Conservation (phyloP, 2,797 vertebrate genomes). For the Labeo calbasu region DNA sequence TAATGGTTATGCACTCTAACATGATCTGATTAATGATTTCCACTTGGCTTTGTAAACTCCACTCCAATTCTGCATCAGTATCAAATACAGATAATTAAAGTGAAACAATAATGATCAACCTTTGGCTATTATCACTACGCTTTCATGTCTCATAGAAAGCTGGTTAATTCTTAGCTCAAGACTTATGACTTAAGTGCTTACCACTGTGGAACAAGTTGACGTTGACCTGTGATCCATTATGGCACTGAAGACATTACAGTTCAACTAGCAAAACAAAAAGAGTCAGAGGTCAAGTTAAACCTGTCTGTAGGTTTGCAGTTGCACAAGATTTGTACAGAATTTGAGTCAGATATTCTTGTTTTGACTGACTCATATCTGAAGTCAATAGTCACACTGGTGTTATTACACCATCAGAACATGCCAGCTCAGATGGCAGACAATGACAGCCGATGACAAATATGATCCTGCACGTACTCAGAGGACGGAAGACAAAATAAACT, state of each 20-base stretch:
- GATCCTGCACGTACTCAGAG: not conserved
- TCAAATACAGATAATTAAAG: not conserved
- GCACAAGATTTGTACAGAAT: conserved; percentile 16
- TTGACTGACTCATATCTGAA: conserved; percentile 31
- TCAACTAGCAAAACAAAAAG: conserved; percentile 15
- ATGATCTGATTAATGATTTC: not conserved
- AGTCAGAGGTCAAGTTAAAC: conserved; percentile 19
- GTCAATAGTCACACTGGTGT: conserved; percentile 49
- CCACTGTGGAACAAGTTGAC: conserved; percentile 20
- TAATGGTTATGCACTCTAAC: not conserved
- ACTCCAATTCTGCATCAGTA: not conserved
- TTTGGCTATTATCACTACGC: not conserved
- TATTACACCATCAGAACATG: conserved; percentile 42
- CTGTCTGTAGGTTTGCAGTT: conserved; percentile 10
- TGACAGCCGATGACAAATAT: not conserved
- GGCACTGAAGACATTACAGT: conserved; percentile 11
- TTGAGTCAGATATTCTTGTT: conserved; percentile 24
- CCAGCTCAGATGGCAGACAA: conserved; percentile 2
- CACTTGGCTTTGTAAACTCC: not conserved
- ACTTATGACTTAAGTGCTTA: conserved; percentile 30
- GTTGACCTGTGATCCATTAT: conserved; percentile 6
- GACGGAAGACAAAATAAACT: conserved; percentile 2
- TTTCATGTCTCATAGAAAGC: conserved; percentile 19
- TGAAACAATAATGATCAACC: conserved; percentile 11
- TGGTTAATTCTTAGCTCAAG: conserved; percentile 33